These are phyloP conservation scores for Rutilus rutilus DNA, from an alignment of 2,113 vertebrate genomes.

Conservation along the genomic window DNA sequence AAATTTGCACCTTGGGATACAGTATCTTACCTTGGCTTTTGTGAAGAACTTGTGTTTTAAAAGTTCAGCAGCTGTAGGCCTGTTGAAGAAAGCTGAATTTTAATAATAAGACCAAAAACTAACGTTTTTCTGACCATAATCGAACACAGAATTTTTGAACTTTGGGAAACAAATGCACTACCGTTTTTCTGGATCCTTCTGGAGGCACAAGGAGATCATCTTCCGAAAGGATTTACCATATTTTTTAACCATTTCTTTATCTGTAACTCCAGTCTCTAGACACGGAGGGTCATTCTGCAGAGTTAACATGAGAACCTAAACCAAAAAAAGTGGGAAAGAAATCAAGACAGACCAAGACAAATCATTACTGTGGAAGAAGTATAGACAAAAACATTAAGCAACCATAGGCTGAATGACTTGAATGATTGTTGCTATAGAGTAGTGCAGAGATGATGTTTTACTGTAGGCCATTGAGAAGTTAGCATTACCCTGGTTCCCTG, in stretches of 20 bases:
- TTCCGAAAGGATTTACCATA: constrained; percentile 98
- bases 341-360: not conserved
- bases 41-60: constrained; percentile 90
- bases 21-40: constrained; percentile 85
- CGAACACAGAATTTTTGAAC: not conserved
- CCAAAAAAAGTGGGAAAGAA: constrained; percentile 36
- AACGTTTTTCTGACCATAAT: not conserved
- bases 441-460: no score
- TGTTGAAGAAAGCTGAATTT: constrained; percentile 54
- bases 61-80: constrained; percentile 86
- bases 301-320: constrained; percentile 97
- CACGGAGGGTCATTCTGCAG: constrained; percentile 96
- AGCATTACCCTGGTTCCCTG: no score
- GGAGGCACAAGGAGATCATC: constrained; percentile 95
- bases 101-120: not conserved
- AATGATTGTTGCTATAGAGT: no score
- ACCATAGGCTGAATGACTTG: not conserved
- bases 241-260: constrained; percentile 98
- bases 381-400: not conserved
- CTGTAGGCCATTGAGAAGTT: no score
- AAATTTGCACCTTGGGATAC: not conserved
- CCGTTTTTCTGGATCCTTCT: constrained; percentile 99
- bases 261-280: constrained; percentile 95
- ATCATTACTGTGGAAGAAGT: no score
- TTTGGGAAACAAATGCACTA: constrained; percentile 55